Evolutionary conservation across 2,888 invertebrate species (phyloP), one percentile per base, ranked within the genome.

Genomic region (Lottia scabra): DNA sequence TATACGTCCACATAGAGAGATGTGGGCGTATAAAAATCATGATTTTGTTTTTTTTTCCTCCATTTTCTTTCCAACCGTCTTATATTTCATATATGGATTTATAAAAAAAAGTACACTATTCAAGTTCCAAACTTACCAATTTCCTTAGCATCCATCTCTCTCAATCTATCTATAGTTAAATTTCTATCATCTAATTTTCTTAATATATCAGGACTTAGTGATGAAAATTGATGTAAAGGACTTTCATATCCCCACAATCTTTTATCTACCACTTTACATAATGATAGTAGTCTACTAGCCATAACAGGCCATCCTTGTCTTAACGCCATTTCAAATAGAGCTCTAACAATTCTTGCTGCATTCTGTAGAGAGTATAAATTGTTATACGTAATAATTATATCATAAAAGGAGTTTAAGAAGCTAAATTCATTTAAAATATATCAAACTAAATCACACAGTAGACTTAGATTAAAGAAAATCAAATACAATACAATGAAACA

Each of bases 191-290:
- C 96, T 6, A 98, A 92, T 87, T 96, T 96, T 30, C 93, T 92
- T 74, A 97, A 91, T 0, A 95, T 93, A 78, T 95, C 96, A 0
- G 91, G 91, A n/a, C 94, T 92, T 70, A 97, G 91, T 30, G 82
- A 76, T 8, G 83, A 78, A 76, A 91, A 90, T 90, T 98, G 98
- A 15, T 95, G 91, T 88, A 99, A 91, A 0, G 97, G 96, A 75
- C 94, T 94, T 87, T 95, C 93, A 86, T 93, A 94, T 80, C 93
- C 93, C 99, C 99, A 99, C 80, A 95, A 92, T 85, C 96, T 95
- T 4, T 94, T 93, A 87, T 99, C 98, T 77, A 99, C 92, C 94
- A 96, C 96, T 91, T 98, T 97, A 45, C 97, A 94, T 86, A 99
- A 92, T 81, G 92, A 93, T 0, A 99, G 92, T 79, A 98, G 93